Percentiles rank a stretch among this genome's conserved stretches.
These are phyloP conservation scores for Panulirus ornatus DNA, from an alignment of 1,140 invertebrate genomes.

Conservation along the genomic window DNA sequence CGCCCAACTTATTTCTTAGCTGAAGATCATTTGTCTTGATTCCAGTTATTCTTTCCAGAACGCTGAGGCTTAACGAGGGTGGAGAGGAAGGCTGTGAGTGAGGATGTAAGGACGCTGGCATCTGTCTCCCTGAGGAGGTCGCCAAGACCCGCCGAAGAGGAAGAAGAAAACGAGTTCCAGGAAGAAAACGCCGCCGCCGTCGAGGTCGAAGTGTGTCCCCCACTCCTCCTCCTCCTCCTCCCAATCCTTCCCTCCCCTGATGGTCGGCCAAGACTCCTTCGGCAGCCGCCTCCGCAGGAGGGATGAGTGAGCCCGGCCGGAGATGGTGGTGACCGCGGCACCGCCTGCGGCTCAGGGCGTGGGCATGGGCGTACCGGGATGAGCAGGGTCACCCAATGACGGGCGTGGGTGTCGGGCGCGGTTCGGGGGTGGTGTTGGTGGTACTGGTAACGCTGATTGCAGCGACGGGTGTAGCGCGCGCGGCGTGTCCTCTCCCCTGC, in stretches of 20 bases:
- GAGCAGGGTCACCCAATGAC: slow-evolving; percentile 60
- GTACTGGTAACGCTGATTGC: slow-evolving; percentile 27
- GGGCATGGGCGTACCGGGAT: slow-evolving; percentile 55
- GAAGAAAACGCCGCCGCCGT: no score
- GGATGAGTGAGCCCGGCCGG: slow-evolving; percentile 17
- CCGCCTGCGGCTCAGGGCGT: slow-evolving; percentile 43
- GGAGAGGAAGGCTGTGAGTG: no score
- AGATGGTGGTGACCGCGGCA: slow-evolving; percentile 33
- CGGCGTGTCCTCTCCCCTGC: slow-evolving; percentile 33
- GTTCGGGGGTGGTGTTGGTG: slow-evolving; percentile 43
- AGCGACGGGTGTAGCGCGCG: slow-evolving; percentile 27
- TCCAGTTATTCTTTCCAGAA: no score
- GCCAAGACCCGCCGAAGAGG: no score
- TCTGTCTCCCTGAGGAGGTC: no score
- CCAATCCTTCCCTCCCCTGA: background rate
- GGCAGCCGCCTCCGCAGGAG: background rate
- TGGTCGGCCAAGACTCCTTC: background rate
- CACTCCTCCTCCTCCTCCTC: no score
- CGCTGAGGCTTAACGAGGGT: no score
- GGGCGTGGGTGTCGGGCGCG: slow-evolving; percentile 43
- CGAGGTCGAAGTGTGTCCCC: no score
- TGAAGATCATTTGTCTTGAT: no score
- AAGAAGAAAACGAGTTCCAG: no score
- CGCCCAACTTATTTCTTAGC: no score
- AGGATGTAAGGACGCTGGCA: no score